Evolutionary conservation across 2,797 vertebrate species (phyloP).

Genomic region (Coluber constrictor): DNA sequence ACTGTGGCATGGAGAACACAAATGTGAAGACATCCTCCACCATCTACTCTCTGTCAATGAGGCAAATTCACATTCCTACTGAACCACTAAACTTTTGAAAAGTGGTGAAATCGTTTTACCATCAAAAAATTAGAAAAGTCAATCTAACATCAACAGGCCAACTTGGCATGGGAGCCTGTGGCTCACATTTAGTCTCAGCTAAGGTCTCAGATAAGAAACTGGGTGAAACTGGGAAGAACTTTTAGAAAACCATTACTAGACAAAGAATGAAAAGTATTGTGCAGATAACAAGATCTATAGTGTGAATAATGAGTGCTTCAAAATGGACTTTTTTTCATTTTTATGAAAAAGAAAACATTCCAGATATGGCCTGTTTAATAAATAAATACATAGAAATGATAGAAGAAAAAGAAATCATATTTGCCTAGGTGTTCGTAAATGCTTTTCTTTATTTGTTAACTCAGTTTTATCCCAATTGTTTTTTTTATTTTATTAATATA

Average conservation of each 20-base stretch:
- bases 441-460: background rate
- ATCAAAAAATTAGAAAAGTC: background rate
- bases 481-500: background rate
- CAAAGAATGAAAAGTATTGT: background rate
- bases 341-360: background rate
- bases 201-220: background rate
- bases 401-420: background rate
- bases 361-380: background rate
- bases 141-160: background rate
- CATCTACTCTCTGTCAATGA: background rate
- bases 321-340: background rate
- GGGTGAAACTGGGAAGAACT: background rate
- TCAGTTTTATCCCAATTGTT: background rate
- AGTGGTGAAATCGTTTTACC: background rate
- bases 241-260: background rate
- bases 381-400: background rate
- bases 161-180: background rate
- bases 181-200: background rate
- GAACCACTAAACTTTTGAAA: background rate
- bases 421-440: background rate
- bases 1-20: background rate
- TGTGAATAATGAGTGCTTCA: background rate
- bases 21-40: background rate
- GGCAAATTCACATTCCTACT: background rate
- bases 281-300: background rate